These are phyloP conservation scores for Atta colombica DNA, from an alignment of 1,140 invertebrate species.

Conservation along the genomic window DNA sequence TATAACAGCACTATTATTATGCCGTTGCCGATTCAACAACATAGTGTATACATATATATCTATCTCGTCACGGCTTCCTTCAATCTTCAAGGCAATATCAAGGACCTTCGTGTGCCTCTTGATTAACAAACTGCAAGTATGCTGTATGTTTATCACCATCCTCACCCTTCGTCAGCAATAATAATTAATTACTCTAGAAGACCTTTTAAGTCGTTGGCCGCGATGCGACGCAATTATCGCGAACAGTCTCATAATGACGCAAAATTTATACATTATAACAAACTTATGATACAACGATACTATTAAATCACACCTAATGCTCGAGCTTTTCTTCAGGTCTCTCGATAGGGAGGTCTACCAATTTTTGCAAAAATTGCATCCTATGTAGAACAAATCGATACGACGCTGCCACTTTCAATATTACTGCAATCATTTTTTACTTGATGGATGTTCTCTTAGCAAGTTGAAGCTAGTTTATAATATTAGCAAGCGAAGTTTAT, in stretches of 20 bases:
- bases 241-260: conserved; percentile 44
- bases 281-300: conserved; percentile 15
- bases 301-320: conserved; percentile 40
- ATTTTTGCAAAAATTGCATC: neutral
- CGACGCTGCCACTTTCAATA: neutral
- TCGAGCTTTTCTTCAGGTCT: neutral
- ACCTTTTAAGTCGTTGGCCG: conserved; percentile 50
- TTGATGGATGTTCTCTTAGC: neutral
- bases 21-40: neutral
- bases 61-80: conserved; percentile 11
- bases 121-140: conserved; percentile 39
- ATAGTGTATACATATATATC: neutral
- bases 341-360: neutral
- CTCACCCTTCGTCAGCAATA: conserved; percentile 6
- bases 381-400: conserved; percentile 24
- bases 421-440: neutral
- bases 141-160: conserved; percentile 22
- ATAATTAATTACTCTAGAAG: conserved; percentile 53
- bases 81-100: conserved; percentile 42
- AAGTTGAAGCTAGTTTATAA: neutral
- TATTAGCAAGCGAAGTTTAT: no score
- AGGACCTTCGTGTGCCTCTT: neutral
- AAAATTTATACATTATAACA: conserved; percentile 51
- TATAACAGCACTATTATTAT: neutral
- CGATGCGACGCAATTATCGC: conserved; percentile 44